These are phyloP conservation scores for Ceratothoa steindachneri DNA, from an alignment of 2,888 invertebrate genomes.

Conservation along the genomic window DNA sequence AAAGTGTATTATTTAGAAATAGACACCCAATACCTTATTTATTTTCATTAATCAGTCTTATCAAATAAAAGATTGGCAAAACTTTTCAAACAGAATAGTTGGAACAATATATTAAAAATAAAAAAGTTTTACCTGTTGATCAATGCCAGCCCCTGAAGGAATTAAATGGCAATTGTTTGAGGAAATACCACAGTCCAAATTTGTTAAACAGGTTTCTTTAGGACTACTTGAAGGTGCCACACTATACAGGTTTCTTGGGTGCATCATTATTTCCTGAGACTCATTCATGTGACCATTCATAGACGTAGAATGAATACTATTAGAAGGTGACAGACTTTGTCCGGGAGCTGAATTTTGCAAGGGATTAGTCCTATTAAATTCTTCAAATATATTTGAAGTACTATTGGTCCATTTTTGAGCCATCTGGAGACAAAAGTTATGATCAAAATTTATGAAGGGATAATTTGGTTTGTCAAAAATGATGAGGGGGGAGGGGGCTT, in stretches of 20 bases:
- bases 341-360: not conserved
- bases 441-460: too few species aligned
- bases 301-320: not conserved
- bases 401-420: not conserved
- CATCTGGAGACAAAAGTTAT: not conserved
- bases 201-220: not conserved
- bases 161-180: not conserved
- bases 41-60: too few species aligned
- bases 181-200: not conserved
- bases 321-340: not conserved
- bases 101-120: not conserved
- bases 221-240: not conserved
- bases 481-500: too few species aligned
- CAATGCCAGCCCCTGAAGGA: not conserved
- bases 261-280: not conserved
- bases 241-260: not conserved
- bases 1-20: too few species aligned
- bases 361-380: not conserved
- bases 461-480: too few species aligned
- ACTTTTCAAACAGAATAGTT: not conserved
- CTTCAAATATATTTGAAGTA: not conserved
- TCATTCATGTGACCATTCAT: not conserved
- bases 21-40: too few species aligned
- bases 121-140: not conserved
- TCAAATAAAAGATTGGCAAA: not conserved